phyloP scores from a whole-genome alignment of 2,888 invertebrate species.

The Pomacea canaliculata region DNA sequence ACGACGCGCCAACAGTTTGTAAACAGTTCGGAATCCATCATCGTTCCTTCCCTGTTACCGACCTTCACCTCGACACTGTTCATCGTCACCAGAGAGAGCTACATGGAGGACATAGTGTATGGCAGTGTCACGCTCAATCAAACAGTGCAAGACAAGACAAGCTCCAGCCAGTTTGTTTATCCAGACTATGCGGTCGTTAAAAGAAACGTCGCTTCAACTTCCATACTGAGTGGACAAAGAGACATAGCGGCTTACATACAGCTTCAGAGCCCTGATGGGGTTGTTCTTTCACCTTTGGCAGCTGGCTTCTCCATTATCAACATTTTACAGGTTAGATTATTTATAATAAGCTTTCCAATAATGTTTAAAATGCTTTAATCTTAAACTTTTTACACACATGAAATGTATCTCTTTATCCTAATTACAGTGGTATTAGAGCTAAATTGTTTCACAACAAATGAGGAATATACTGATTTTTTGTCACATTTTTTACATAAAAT shows the following conservation, averaged over 20 bases:
- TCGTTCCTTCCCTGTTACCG: background rate
- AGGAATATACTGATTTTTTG: too few relatives aligned
- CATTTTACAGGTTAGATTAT: background rate
- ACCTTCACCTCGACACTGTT: background rate
- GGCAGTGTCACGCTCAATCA: background rate
- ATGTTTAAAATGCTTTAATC: too few relatives aligned
- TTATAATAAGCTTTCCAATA: background rate
- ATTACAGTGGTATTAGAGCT: too few relatives aligned
- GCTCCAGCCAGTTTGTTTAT: too few relatives aligned
- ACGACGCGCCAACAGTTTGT: constrained; percentile 9
- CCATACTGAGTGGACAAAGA: too few relatives aligned
- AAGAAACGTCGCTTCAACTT: too few relatives aligned
- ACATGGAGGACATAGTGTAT: background rate
- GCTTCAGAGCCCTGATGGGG: background rate
- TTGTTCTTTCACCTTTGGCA: background rate
- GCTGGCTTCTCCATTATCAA: constrained; percentile 5
- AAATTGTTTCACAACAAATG: too few relatives aligned
- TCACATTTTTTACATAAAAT: too few relatives aligned
- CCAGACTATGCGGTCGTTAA: too few relatives aligned
- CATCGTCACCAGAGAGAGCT: background rate
- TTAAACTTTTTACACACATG: too few relatives aligned
- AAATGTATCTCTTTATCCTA: too few relatives aligned
- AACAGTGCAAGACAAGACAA: background rate
- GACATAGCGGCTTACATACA: constrained; percentile 8
- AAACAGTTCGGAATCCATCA: background rate